A percentile compares a stretch with the other conserved stretches of the same genome.
phyloP scores from a whole-genome alignment of 2,113 vertebrate genomes.

The Lophotis ruficrista region DNA sequence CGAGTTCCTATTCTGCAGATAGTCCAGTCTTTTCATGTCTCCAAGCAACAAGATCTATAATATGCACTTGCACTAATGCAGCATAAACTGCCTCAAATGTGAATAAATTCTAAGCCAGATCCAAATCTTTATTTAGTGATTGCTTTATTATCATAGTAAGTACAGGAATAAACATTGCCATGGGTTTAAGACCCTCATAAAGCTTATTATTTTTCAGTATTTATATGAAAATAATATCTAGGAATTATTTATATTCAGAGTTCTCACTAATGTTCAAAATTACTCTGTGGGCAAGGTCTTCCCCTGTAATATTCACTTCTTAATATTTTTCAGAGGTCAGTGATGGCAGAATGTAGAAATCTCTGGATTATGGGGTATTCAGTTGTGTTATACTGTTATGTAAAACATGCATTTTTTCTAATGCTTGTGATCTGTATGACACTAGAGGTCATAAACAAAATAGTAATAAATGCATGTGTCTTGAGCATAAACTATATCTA shows the following conservation, averaged over 20 bases:
- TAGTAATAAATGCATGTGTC: neutral
- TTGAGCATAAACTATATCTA: neutral
- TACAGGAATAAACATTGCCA: neutral
- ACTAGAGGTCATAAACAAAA: neutral
- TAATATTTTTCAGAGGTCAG: neutral
- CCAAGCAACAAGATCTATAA: slow-evolving; percentile 47
- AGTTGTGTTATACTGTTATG: neutral
- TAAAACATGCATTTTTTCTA: neutral
- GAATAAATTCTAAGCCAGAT: slow-evolving; percentile 15
- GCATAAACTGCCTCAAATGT: slow-evolving; percentile 4
- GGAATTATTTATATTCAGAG: neutral
- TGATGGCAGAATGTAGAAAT: neutral
- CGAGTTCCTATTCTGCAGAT: neutral
- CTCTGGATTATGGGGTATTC: neutral
- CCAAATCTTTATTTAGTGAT: neutral
- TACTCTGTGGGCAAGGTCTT: neutral
- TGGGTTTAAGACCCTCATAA: neutral
- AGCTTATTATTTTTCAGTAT: neutral
- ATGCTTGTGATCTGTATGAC: neutral
- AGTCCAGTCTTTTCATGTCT: neutral
- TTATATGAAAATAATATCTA: neutral
- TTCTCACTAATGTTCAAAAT: neutral
- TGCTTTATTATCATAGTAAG: neutral
- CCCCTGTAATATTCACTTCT: neutral
- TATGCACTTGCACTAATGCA: neutral